phyloP scores from a whole-genome alignment of 2,113 vertebrate species.

The Pangasianodon gigas region DNA sequence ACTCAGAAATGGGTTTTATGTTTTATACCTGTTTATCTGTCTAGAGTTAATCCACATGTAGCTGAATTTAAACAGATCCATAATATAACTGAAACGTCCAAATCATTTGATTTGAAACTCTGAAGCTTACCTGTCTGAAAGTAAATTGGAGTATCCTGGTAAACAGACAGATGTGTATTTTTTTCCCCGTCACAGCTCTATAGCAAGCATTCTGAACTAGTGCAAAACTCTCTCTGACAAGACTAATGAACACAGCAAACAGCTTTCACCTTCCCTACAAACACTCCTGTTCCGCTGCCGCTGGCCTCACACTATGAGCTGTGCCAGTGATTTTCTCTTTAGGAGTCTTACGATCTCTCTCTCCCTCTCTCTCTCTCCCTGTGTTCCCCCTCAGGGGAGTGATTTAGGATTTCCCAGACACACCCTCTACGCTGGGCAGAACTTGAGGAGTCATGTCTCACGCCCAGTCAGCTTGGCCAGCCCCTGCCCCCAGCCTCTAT shows the following conservation, averaged over 20 bases:
- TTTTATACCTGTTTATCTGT: background rate
- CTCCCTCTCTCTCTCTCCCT: slow-evolving; percentile 26
- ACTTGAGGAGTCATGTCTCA: slow-evolving; percentile 60
- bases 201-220: slow-evolving; percentile 30
- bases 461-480: slow-evolving; percentile 24
- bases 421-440: slow-evolving; percentile 71
- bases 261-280: slow-evolving; percentile 9
- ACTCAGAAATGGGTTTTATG: background rate
- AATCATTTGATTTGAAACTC: background rate
- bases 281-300: slow-evolving; percentile 20
- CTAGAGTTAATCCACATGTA: background rate
- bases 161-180: background rate
- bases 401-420: slow-evolving; percentile 69
- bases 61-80: background rate
- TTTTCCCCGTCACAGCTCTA: slow-evolving; percentile 28
- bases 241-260: slow-evolving; percentile 24
- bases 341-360: slow-evolving; percentile 42
- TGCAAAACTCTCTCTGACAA: slow-evolving; percentile 35
- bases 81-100: too few species aligned
- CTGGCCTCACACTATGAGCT: slow-evolving; percentile 36
- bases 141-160: slow-evolving; percentile 14
- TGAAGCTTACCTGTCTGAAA: slow-evolving; percentile 45
- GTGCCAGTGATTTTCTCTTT: slow-evolving; percentile 47
- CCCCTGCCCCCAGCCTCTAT: slow-evolving; percentile 54
- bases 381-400: slow-evolving; percentile 64